Conservation (phyloP, 2,113 vertebrate species). For the Electrona antarctica region DNA sequence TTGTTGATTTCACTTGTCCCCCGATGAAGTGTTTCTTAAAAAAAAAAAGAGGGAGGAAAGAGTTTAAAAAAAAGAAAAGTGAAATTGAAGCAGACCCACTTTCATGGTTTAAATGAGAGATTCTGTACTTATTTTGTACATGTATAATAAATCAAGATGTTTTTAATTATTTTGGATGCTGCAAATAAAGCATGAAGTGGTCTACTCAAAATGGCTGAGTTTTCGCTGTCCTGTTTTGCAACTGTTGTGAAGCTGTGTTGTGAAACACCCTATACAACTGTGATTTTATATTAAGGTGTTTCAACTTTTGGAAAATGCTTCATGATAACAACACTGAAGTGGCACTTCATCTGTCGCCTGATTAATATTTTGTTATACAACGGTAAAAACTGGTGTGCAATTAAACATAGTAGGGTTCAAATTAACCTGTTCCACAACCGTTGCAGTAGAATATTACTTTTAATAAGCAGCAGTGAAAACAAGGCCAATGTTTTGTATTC, state of each 20-base stretch:
- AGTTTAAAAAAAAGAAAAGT: constrained; percentile 62
- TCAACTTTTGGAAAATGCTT: neutral
- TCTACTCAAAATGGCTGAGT: constrained; percentile 83
- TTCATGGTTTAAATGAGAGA: constrained; percentile 83
- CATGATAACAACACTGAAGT: neutral
- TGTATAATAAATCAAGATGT: constrained; percentile 99
- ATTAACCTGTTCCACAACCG: constrained; percentile 67
- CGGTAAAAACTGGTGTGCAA: neutral
- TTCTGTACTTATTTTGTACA: constrained; percentile 97
- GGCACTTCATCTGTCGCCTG: neutral
- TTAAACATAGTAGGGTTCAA: neutral
- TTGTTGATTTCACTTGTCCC: constrained; percentile 75
- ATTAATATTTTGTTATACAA: neutral
- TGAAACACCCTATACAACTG: neutral
- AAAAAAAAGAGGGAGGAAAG: constrained; percentile 55
- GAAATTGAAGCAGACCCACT: constrained; percentile 83
- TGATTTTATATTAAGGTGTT: neutral
- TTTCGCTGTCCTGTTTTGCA: constrained; percentile 74
- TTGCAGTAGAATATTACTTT: constrained; percentile 50
- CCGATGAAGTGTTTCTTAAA: constrained; percentile 78
- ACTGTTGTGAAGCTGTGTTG: constrained; percentile 70
- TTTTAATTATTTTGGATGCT: constrained; percentile 99
- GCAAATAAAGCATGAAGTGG: constrained; percentile 99
- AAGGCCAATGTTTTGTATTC: constrained; percentile 31
- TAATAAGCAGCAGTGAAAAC: constrained; percentile 74